These are phyloP conservation scores for Coenobita brevimanus DNA, from an alignment of 1,140 invertebrate genomes.

Conservation along the genomic window DNA sequence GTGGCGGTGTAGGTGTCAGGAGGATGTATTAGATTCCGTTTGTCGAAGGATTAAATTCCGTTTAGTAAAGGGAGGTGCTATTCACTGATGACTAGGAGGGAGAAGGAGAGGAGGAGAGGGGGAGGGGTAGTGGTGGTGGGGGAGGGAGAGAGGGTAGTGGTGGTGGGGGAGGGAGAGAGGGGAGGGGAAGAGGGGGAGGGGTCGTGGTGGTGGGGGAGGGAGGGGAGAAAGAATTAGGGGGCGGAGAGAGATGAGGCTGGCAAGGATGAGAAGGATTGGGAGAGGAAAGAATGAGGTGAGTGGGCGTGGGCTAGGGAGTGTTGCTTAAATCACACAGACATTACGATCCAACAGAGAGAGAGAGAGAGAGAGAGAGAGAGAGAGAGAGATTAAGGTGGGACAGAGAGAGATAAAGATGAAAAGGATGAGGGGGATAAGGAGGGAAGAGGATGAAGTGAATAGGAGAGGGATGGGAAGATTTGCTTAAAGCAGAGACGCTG, in stretches of 20 bases:
- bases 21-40: constrained; percentile 28
- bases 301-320: no score
- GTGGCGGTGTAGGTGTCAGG: constrained; percentile 13
- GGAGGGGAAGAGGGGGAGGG: no score
- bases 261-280: neutral
- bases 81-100: neutral
- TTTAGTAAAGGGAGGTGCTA: constrained; percentile 28
- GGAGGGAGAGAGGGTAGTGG: neutral
- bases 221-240: no score
- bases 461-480: neutral
- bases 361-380: neutral
- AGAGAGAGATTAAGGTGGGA: neutral
- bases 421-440: neutral
- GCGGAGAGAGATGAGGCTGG: neutral
- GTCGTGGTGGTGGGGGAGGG: no score
- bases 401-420: neutral
- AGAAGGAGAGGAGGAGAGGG: neutral
- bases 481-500: neutral
- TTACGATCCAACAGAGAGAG: no score
- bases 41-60: constrained; percentile 43
- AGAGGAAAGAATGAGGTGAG: no score
- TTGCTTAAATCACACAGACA: no score
- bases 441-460: neutral
- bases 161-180: no score
- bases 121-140: neutral